Percentiles rank a stretch among this genome's conserved stretches.
Evolutionary conservation across 2,113 vertebrate species (phyloP).

Genomic region (Xiphophorus hellerii): DNA sequence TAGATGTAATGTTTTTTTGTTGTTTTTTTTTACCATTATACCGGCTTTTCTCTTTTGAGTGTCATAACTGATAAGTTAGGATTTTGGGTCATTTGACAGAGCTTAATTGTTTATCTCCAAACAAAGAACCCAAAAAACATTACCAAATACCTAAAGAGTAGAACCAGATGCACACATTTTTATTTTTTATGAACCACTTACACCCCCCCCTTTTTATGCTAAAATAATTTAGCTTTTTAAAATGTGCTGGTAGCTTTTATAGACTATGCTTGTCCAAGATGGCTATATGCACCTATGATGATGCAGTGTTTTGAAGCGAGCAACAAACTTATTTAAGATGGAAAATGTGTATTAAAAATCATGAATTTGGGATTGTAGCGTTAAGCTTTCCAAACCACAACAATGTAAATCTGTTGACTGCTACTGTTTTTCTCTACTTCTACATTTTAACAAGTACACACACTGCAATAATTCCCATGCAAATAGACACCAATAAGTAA

Average conservation of each 20-base stretch:
- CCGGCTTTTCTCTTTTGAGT: too few relatives aligned
- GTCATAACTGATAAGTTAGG: too few relatives aligned
- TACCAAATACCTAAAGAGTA: neutral
- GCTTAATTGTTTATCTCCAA: neutral
- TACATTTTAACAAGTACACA: conserved; percentile 3
- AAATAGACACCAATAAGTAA: conserved; percentile 13
- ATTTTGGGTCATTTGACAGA: too few relatives aligned
- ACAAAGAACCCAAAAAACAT: neutral
- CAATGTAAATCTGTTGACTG: neutral
- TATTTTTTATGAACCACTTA: too few relatives aligned
- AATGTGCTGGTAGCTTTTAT: neutral
- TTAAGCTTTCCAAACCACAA: conserved; percentile 15
- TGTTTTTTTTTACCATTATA: too few relatives aligned
- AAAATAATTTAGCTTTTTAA: neutral
- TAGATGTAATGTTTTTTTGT: too few relatives aligned
- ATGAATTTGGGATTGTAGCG: too few relatives aligned
- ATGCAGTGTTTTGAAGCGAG: neutral
- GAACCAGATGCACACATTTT: neutral
- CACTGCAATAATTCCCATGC: conserved; percentile 10
- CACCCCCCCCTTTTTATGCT: neutral
- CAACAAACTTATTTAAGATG: neutral
- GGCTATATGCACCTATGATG: neutral
- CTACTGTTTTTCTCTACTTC: conserved; percentile 5
- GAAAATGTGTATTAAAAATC: neutral
- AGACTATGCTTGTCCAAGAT: neutral